Evolutionary conservation across 2,797 vertebrate species (phyloP).

Genomic region (Spinus pinus): DNA sequence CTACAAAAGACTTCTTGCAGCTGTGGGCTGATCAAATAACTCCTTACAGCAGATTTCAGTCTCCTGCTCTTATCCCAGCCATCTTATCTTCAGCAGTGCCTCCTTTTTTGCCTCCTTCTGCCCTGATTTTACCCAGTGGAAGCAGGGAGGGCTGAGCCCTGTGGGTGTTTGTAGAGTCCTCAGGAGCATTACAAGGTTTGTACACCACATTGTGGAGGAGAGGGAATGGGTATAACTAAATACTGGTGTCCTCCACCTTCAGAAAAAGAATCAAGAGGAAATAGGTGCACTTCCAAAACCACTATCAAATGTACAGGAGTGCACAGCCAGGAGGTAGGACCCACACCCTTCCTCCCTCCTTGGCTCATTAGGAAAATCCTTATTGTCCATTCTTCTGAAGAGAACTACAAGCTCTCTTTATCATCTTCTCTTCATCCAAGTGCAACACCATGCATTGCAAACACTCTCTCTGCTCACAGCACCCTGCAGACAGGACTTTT

Average conservation of each 20-base stretch:
- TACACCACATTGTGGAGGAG: accelerated
- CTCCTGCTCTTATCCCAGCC: neutral
- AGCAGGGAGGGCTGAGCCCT: neutral
- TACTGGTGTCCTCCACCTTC: neutral
- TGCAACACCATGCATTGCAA: accelerated
- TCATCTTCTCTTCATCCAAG: neutral
- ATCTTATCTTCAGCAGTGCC: neutral
- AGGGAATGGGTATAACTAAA: neutral
- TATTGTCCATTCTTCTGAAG: neutral
- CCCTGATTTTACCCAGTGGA: neutral
- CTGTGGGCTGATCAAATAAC: neutral
- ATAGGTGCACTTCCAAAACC: neutral
- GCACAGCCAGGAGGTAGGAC: neutral
- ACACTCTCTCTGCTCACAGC: neutral
- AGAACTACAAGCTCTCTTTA: neutral
- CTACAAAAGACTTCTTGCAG: accelerated
- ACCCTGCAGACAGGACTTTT: neutral
- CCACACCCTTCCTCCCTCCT: neutral
- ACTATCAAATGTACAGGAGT: neutral
- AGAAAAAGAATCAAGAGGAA: neutral
- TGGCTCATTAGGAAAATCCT: neutral
- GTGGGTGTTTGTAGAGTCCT: accelerated
- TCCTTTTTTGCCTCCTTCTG: neutral
- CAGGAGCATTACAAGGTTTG: accelerated
- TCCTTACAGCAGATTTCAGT: neutral